Evolutionary conservation across 2,797 vertebrate genomes (phyloP).

Genomic region (Zalophus californianus): DNA sequence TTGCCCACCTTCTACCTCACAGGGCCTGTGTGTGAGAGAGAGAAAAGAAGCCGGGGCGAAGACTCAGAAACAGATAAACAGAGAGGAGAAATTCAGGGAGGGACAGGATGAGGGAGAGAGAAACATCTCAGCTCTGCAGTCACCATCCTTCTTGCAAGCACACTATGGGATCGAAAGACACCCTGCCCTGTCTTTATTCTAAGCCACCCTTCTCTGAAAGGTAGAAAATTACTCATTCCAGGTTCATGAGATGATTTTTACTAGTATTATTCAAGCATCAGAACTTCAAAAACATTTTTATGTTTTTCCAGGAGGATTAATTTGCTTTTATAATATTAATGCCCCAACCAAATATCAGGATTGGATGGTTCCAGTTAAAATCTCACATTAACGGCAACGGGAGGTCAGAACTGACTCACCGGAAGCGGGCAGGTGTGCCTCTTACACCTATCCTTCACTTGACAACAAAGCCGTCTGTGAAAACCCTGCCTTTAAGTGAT

Average conservation of each 20-base stretch:
- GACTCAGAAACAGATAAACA: not conserved
- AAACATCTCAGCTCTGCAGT: accelerated
- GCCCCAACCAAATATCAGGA: not conserved
- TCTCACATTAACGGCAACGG: not conserved
- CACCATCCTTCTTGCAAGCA: not conserved
- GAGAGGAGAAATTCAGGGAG: not conserved
- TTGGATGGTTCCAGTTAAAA: not conserved
- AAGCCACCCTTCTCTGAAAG: not conserved
- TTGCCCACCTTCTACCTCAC: not conserved
- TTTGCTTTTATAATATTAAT: slow-evolving; percentile 32
- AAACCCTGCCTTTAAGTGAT: not conserved
- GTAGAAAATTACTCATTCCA: not conserved
- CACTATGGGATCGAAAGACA: accelerated
- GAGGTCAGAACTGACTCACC: not conserved
- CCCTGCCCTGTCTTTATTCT: not conserved
- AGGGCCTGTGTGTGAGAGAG: not conserved
- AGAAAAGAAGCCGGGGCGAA: not conserved
- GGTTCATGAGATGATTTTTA: not conserved
- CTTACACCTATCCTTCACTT: not conserved
- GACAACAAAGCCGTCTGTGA: not conserved
- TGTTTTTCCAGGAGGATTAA: not conserved
- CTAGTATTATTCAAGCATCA: not conserved
- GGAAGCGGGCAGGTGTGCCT: not conserved
- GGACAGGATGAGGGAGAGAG: not conserved
- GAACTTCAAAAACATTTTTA: slow-evolving; percentile 1